A percentile compares a stretch with the other conserved stretches of the same genome.
Evolutionary conservation across 2,888 invertebrate species (phyloP).

Genomic region (Stegana nigrithorax): DNA sequence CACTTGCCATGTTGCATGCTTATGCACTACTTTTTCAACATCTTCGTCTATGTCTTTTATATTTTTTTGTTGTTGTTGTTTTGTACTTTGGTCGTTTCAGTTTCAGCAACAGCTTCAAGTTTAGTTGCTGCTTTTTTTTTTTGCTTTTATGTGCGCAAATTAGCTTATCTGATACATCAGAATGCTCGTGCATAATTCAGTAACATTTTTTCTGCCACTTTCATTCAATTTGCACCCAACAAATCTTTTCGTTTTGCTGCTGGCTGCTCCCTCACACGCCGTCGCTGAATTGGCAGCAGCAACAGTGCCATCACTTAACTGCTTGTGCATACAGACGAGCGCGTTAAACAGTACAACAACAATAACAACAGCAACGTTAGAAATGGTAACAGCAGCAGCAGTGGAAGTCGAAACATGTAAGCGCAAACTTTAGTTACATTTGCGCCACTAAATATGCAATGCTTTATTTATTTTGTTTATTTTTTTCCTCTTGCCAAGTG

Average conservation of each 20-base stretch:
- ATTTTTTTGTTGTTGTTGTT: neutral
- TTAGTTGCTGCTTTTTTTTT: slow-evolving; percentile 24
- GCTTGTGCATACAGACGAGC: slow-evolving; percentile 12
- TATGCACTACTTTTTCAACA: slow-evolving; percentile 17
- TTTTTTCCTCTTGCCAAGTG: neutral
- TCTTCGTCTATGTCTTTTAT: neutral
- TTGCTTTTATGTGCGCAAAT: slow-evolving; percentile 51
- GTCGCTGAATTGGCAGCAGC: neutral
- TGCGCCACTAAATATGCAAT: slow-evolving; percentile 4
- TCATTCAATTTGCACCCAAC: slow-evolving; percentile 62
- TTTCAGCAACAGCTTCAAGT: slow-evolving; percentile 1
- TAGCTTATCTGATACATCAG: slow-evolving; percentile 59
- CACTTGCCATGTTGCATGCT: slow-evolving; percentile 31
- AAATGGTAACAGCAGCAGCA: too few species aligned
- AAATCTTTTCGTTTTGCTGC: slow-evolving; percentile 37
- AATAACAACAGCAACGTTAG: too few species aligned
- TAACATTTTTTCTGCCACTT: slow-evolving; percentile 58
- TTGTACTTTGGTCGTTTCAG: slow-evolving; percentile 4
- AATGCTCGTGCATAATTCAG: slow-evolving; percentile 58
- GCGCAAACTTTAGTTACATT: neutral
- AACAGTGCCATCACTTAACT: neutral
- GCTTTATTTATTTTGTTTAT: too few species aligned
- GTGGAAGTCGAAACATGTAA: too few species aligned
- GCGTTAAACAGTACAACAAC: slow-evolving; percentile 1
- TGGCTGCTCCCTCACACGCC: neutral